These are phyloP conservation scores for Drosophila pallidifrons DNA, from an alignment of 1,140 invertebrate species.

Conservation along the genomic window DNA sequence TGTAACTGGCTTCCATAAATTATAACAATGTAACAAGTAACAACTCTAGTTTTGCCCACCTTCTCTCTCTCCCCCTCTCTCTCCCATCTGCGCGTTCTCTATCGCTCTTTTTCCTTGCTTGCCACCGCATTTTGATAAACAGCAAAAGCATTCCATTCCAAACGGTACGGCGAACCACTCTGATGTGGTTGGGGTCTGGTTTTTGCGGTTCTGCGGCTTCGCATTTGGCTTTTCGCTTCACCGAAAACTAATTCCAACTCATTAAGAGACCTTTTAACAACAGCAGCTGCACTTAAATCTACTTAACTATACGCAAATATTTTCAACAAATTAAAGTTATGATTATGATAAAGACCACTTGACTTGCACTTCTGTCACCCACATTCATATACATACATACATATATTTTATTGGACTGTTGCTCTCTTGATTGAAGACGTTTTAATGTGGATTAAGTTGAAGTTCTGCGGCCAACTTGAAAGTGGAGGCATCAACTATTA, in stretches of 20 bases:
- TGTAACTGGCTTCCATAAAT: slow-evolving; percentile 74
- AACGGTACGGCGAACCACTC: slow-evolving; percentile 54
- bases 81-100: neutral
- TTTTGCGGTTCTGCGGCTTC: slow-evolving; percentile 31
- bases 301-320: slow-evolving; percentile 19
- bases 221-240: slow-evolving; percentile 42
- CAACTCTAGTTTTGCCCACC: slow-evolving; percentile 21
- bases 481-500: neutral
- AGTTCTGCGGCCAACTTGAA: neutral
- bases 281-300: slow-evolving; percentile 43
- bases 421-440: slow-evolving; percentile 15
- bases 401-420: slow-evolving; percentile 5
- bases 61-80: neutral
- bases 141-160: slow-evolving; percentile 10
- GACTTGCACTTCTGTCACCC: neutral
- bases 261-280: slow-evolving; percentile 40
- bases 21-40: slow-evolving; percentile 74
- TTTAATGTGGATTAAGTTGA: slow-evolving; percentile 11
- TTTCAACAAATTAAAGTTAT: slow-evolving; percentile 24
- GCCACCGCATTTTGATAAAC: slow-evolving; percentile 6
- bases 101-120: neutral
- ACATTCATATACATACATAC: neutral
- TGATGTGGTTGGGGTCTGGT: slow-evolving; percentile 43
- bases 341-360: slow-evolving; percentile 26
- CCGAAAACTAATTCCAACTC: slow-evolving; percentile 47